Conservation (phyloP, 2,113 vertebrate genomes). For the Otis tarda region DNA sequence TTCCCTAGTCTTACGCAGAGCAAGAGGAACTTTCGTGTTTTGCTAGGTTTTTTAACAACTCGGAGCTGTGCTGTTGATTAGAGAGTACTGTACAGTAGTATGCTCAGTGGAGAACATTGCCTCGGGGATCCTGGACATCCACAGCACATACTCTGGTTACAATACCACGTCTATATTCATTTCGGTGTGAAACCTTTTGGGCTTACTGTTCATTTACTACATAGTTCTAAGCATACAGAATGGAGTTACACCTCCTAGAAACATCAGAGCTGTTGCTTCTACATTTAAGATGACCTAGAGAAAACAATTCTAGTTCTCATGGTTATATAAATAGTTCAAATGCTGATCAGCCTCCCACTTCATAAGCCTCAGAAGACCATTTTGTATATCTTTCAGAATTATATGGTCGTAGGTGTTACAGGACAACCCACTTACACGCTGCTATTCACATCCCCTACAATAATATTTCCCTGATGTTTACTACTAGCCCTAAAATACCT, state of each 20-base stretch:
- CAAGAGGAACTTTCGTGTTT: not conserved
- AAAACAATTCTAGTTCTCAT: not conserved
- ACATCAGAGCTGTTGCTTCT: not conserved
- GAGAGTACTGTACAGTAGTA: not conserved
- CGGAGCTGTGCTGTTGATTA: not conserved
- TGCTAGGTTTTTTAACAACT: not conserved
- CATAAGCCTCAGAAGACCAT: not conserved
- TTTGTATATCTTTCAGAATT: not conserved
- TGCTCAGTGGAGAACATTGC: not conserved
- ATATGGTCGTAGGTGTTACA: not conserved
- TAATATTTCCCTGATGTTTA: not conserved
- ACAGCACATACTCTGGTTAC: not conserved
- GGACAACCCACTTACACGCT: not conserved
- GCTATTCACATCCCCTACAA: not conserved
- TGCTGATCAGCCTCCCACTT: not conserved
- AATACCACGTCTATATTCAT: not conserved
- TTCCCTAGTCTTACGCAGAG: not conserved
- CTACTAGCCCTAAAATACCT: not conserved
- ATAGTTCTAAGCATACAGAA: not conserved
- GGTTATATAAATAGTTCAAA: not conserved
- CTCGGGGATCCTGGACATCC: not conserved
- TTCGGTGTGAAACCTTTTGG: not conserved
- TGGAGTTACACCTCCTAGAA: not conserved
- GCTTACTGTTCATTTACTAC: not conserved
- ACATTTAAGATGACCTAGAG: not conserved